Base-by-base conservation (phyloP, 2,888 invertebrate genomes). In the Cerastoderma edule region DNA sequence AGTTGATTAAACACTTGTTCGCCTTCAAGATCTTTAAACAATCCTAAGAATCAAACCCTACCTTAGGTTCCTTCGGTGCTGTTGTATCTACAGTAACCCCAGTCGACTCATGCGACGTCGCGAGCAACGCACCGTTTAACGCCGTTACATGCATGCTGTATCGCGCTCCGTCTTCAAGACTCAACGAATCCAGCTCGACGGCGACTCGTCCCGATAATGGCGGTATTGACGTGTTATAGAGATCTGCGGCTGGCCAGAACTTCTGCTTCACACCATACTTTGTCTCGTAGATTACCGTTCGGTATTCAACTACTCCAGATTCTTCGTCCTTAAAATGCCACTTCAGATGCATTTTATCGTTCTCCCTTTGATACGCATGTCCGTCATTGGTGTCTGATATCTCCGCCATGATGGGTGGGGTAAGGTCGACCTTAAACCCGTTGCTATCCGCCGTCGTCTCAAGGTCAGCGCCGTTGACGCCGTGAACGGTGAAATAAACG, bases 11-110 rank as follows among this genome's bases (percentile, higher is more conserved):
- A n/a, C n/a, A n/a, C n/a, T n/a, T n/a, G n/a, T n/a, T n/a, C n/a
- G n/a, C n/a, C n/a, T n/a, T n/a, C n/a, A n/a, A n/a, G n/a, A n/a
- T n/a, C n/a, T n/a, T n/a, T n/a, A n/a, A n/a, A n/a, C n/a, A n/a
- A n/a, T n/a, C n/a, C n/a, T n/a, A n/a, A n/a, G n/a, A n/a, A n/a
- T n/a, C n/a, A n/a, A n/a, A n/a, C 22, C 30, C 72, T 76, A 87
- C 87, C 76, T 82, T 76, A n/a, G 80, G 79, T 1, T 72, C 24
- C 6, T 46, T 67, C 8, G 89, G 89, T 10, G 86, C 78, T 1
- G 86, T 82, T n/a, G 72, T 80, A 67, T 89, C 89, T 24, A 89
- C 73, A 1, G 74, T 83, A 13, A 88, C 83, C 5, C 86, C 87
- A 4, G 67, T 39, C 0, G 87, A 84, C 65, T 88, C 84, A 6